Evolutionary conservation across 2,113 vertebrate genomes (phyloP).

Genomic region (Mesoclemmys tuberculata): DNA sequence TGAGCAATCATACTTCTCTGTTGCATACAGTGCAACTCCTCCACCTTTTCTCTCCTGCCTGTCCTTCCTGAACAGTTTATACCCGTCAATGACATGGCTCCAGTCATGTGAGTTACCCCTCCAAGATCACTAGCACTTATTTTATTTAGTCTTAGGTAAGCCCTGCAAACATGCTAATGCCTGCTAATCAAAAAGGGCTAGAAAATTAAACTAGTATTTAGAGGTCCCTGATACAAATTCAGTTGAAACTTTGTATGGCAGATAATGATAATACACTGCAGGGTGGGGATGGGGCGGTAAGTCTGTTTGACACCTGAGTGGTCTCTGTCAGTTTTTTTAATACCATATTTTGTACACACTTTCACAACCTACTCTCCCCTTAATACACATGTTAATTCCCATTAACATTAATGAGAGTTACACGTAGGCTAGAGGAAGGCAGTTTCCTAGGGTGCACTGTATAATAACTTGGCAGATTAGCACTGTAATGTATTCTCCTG

Average conservation of each 20-base stretch:
- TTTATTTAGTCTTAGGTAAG: conserved; percentile 31
- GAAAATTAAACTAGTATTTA: not conserved
- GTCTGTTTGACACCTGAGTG: not conserved
- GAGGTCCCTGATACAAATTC: not conserved
- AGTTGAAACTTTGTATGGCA: not conserved
- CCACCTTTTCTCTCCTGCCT: too few species aligned
- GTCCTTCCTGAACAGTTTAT: too few species aligned
- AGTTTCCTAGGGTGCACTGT: not conserved
- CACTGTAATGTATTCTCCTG: not conserved
- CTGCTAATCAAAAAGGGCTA: not conserved
- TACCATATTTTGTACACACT: not conserved
- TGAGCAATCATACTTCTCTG: too few species aligned
- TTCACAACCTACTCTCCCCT: not conserved
- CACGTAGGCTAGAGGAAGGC: not conserved
- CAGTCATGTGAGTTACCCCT: too few species aligned
- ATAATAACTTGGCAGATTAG: fast-evolving
- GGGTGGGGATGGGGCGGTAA: not conserved
- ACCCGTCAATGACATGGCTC: too few species aligned
- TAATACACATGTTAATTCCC: not conserved
- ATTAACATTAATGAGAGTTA: not conserved
- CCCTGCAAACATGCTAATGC: not conserved
- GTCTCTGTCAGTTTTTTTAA: not conserved
- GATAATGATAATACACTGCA: not conserved
- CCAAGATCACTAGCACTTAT: not conserved
- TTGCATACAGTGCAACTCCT: too few species aligned